Evolutionary conservation across 2,888 invertebrate species (phyloP).

Genomic region (Polyommatus iphigenia): DNA sequence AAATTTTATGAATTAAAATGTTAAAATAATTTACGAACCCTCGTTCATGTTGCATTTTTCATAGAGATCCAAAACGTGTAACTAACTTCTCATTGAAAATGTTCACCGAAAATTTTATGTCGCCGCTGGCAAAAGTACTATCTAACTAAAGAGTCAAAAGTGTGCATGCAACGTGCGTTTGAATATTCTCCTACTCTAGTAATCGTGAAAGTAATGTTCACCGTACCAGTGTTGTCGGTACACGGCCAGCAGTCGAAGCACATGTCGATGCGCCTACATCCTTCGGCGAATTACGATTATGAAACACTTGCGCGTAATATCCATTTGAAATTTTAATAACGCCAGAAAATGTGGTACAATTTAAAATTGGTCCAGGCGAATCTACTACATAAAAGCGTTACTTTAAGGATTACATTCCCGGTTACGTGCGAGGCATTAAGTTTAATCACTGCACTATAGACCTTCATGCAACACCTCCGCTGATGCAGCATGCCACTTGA

Average conservation of each 20-base stretch:
- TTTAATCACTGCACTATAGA: conserved; percentile 22
- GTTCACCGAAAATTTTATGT: conserved; percentile 2
- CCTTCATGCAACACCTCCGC: conserved; percentile 34
- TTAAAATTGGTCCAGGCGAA: conserved; percentile 7
- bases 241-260: conserved; percentile 59
- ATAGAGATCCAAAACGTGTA: background rate
- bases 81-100: background rate
- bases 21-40: conserved; percentile 1
- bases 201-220: conserved; percentile 35
- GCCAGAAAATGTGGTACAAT: conserved; percentile 34
- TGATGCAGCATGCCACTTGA: conserved; percentile 34
- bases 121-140: background rate
- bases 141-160: background rate
- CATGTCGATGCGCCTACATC: conserved; percentile 51
- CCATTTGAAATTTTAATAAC: conserved; percentile 44
- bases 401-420: conserved; percentile 18
- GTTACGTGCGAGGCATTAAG: background rate
- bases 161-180: conserved; percentile 19
- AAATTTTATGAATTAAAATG: background rate
- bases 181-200: conserved; percentile 24
- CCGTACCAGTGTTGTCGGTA: conserved; percentile 46
- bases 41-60: conserved; percentile 2
- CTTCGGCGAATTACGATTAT: conserved; percentile 48
- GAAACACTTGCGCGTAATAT: conserved; percentile 45
- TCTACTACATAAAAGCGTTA: background rate